Evolutionary conservation across 2,113 vertebrate genomes (phyloP).

Genomic region (Ciconia boyciana): DNA sequence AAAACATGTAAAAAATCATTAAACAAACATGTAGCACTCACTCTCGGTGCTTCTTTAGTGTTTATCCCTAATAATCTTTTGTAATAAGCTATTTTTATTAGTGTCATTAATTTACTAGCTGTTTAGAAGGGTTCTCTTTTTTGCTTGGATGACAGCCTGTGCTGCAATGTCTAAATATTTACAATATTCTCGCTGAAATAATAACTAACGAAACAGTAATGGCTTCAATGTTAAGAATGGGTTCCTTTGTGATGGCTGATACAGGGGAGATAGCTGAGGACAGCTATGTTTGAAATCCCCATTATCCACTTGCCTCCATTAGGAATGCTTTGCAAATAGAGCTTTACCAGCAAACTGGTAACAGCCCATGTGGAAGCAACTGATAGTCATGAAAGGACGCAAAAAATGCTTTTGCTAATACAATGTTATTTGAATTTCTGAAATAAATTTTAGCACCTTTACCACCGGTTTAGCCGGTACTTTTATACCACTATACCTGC

Average conservation of each 20-base stretch:
- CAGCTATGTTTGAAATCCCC: neutral
- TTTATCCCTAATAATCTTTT: neutral
- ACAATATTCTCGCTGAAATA: neutral
- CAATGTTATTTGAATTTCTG: neutral
- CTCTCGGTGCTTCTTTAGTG: neutral
- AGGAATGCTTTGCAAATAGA: neutral
- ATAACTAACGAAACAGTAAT: neutral
- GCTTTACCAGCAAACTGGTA: neutral
- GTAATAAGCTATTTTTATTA: neutral
- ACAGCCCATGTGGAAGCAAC: neutral
- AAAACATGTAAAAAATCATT: rapidly evolving
- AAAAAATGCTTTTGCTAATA: neutral
- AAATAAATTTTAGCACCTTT: neutral
- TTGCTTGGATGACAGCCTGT: neutral
- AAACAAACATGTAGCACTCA: rapidly evolving
- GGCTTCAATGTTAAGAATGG: neutral
- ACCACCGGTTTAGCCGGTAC: neutral
- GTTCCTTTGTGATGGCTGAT: neutral
- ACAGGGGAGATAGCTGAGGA: neutral
- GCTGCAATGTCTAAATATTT: neutral
- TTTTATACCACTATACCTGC: rapidly evolving
- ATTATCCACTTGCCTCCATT: neutral
- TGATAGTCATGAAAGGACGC: neutral
- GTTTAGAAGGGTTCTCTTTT: neutral
- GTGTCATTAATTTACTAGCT: neutral